Conservation (phyloP, 2,888 invertebrate genomes). For the Tiliacea citrago region DNA sequence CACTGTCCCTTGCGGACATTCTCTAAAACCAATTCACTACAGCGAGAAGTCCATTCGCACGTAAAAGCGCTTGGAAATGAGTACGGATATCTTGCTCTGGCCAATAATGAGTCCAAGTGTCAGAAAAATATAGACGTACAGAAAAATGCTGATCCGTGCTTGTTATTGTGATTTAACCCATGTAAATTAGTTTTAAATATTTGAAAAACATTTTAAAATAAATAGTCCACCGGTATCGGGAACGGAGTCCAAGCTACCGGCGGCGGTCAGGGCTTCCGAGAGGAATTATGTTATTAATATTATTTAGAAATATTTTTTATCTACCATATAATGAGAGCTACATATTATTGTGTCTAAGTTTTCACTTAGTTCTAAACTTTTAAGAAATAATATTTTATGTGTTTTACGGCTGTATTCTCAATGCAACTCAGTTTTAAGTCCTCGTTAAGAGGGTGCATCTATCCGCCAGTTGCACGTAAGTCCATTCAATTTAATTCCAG, state of each 20-base stretch:
- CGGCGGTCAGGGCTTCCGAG: background rate
- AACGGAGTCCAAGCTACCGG: no score
- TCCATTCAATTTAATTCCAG: no score
- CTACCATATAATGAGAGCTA: no score
- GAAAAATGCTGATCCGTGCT: background rate
- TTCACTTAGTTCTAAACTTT: conserved; percentile 4
- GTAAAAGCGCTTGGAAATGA: background rate
- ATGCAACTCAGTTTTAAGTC: background rate
- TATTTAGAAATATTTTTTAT: background rate
- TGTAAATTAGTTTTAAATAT: no score
- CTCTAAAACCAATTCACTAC: background rate
- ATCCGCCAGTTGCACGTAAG: no score
- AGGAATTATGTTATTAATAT: background rate
- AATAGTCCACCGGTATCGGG: background rate
- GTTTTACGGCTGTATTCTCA: conserved; percentile 26
- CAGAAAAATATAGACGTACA: background rate
- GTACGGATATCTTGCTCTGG: background rate
- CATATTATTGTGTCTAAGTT: background rate
- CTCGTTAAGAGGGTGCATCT: no score
- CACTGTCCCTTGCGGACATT: background rate
- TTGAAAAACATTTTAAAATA: no score
- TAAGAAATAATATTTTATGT: conserved; percentile 5
- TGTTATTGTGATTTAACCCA: no score
- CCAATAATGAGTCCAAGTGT: background rate
- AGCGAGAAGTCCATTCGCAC: background rate